Base-by-base conservation (phyloP, 2,113 vertebrate species). In the Sardina pilchardus region DNA sequence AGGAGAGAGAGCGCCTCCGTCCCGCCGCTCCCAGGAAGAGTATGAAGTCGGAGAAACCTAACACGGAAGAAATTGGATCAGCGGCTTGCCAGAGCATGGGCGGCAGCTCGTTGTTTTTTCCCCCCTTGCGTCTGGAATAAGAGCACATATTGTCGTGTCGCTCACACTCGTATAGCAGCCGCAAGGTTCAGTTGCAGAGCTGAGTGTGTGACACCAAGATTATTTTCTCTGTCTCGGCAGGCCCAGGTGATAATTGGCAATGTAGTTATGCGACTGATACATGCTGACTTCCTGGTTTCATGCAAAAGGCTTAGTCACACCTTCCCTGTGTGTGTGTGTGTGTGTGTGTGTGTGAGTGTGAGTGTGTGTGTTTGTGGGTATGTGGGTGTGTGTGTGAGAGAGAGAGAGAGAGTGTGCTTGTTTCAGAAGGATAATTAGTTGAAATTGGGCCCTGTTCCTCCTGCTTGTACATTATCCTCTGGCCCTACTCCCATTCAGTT, bases 391-490 rank as follows among this genome's bases (percentile, higher is more conserved):
- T 30, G 24, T 6, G 59, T n/a, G 21, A n/a, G 19, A n/a, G n/a
- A 21, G 4, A n/a, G n/a, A n/a, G n/a, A n/a, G 59, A n/a, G 59
- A n/a, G 59, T 21, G n/a, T 2, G 3, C 34, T n/a, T 10, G n/a
- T 12, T 26, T 71, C 9, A 16, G 14, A 75, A 36, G 4, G 71
- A 34, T 67, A 30, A 67, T 67, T 67, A 30, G 63, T 12, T 67
- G n/a, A 67, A 67, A 67, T 30, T 9, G 63, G 59, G n/a, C 6
- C 26, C 63, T 26, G 63, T 24, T 14, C 30, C 12, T 67, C 63
- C 30, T 67, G 63, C 63, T 67, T 67, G 63, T 30, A 67, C 63
- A 67, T 67, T 67, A 30, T 67, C 63, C 26, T 67, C 63, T 67
- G 63, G 63, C 30, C 63, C 1, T 67, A 7, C n/a, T 67, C 63